phyloP scores from a whole-genome alignment of 1,140 invertebrate species.

The Drosophila subobscura region DNA sequence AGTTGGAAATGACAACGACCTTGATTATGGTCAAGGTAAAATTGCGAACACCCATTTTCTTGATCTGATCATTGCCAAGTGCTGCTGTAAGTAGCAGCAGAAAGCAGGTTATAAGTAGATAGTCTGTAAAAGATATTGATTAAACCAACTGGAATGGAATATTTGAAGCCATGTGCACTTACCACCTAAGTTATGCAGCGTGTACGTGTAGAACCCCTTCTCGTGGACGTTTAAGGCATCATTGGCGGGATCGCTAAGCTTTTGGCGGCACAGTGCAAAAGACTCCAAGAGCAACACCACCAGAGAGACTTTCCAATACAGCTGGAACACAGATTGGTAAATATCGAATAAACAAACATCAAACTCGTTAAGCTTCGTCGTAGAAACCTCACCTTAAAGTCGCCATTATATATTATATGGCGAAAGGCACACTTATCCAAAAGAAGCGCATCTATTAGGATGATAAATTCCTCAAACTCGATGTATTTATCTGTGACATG shows the following conservation, averaged over 20 bases:
- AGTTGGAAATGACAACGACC: constrained; percentile 83
- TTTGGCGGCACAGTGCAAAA: constrained; percentile 85
- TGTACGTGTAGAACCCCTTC: constrained; percentile 85
- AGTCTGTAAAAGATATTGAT: constrained; percentile 55
- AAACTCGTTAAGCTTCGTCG: not conserved
- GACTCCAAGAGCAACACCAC: constrained; percentile 86
- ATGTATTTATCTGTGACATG: constrained; percentile 93
- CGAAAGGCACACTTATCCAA: constrained; percentile 91
- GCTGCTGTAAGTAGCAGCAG: constrained; percentile 48
- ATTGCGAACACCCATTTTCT: constrained; percentile 23
- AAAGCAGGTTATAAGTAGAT: constrained; percentile 58
- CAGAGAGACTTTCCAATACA: constrained; percentile 87
- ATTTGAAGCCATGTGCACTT: constrained; percentile 10
- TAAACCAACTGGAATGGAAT: not conserved
- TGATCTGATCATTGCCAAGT: constrained; percentile 27
- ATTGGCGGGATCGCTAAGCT: constrained; percentile 65
- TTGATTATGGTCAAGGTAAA: constrained; percentile 70
- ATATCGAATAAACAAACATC: not conserved
- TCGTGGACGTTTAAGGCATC: constrained; percentile 84
- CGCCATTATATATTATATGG: constrained; percentile 91
- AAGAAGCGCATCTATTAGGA: constrained; percentile 92
- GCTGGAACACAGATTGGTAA: constrained; percentile 76
- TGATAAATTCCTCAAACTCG: constrained; percentile 93
- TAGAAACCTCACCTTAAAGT: constrained; percentile 86
- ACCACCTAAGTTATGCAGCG: constrained; percentile 75